Evolutionary conservation across 2,888 invertebrate genomes (phyloP), one percentile per base, ranked within the genome.

Genomic region (Tetrapedia diversipes): DNA sequence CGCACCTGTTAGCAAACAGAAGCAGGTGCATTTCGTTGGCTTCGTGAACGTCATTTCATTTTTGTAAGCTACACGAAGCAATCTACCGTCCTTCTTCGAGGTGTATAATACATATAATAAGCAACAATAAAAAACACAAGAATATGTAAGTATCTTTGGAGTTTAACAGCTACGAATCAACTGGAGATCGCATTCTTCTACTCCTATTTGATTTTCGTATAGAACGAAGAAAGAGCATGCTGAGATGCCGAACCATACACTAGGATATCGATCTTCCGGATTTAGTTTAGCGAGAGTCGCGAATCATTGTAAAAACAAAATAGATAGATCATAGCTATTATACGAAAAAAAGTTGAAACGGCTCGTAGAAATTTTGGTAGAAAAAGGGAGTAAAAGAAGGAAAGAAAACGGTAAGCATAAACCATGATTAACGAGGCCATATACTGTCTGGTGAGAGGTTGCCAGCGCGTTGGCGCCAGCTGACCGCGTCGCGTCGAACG

Each of bases 361-460:
- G 75, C 72, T 68, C 70, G 74, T 72, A 69, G 79, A n/a, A 80
- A 81, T 82, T 86, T 81, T 81, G 84, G 85, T 86, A 84, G 81
- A 83, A 82, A 37, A 6, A 41, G 29, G 8, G 27, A 8, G 16
- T 11, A 16, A 24, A 19, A 7, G 19, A 14, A 3, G 34, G 41
- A 24, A 19, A 34, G n/a, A 19, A 51, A 47, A 14, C 83, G 83
- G n/a, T 6, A 16, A 79, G 81, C 83, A 86, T 85, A 83, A 87
- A 87, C 86, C 84, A 87, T 86, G 87, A 87, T 89, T 88, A 88
- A 89, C 88, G 88, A 89, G 88, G 86, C 85, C 82, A 88, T 85
- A 82, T 86, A 82, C 83, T 79, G 82, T 84, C 80, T 70, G 80
- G 86, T 81, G 83, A 82, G 80, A 82, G 77, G 82, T 69, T 83